Conservation (phyloP, 2,797 vertebrate species). For the Chlorospingus flavigularis region DNA sequence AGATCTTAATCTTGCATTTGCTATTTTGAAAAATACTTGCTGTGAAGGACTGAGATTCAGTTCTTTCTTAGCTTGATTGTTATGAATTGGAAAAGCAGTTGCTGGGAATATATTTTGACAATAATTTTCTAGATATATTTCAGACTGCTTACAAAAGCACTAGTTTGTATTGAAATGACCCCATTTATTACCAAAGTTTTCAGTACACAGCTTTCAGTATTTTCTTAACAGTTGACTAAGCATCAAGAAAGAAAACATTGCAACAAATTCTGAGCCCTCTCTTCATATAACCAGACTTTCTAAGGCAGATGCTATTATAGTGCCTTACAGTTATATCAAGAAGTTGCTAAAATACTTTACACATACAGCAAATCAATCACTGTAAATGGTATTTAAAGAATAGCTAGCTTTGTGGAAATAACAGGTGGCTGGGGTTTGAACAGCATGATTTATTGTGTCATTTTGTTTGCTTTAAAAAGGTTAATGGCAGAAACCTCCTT, state of each 20-base stretch:
- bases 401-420: constrained; percentile 60
- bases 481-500: constrained; percentile 97
- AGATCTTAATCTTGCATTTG: not conserved
- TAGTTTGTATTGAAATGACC: not conserved
- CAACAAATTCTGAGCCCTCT: constrained; percentile 78
- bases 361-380: constrained; percentile 74
- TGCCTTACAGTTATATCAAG: constrained; percentile 67
- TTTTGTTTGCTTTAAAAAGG: constrained; percentile 81
- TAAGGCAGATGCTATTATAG: constrained; percentile 75
- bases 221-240: constrained; percentile 69
- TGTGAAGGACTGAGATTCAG: constrained; percentile 12
- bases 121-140: not conserved
- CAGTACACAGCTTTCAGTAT: constrained; percentile 23
- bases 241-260: constrained; percentile 77
- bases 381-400: constrained; percentile 74
- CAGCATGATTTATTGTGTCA: constrained; percentile 61
- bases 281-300: constrained; percentile 81
- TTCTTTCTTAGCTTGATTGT: constrained; percentile 7
- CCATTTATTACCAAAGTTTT: constrained; percentile 41
- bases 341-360: constrained; percentile 79
- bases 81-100: not conserved
- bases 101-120: not conserved
- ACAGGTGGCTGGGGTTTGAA: constrained; percentile 35
- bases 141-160: not conserved
- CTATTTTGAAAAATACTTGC: not conserved